A percentile compares a stretch with the other conserved stretches of the same genome.
phyloP scores from a whole-genome alignment of 2,113 vertebrate genomes.

The Noctilio leporinus region DNA sequence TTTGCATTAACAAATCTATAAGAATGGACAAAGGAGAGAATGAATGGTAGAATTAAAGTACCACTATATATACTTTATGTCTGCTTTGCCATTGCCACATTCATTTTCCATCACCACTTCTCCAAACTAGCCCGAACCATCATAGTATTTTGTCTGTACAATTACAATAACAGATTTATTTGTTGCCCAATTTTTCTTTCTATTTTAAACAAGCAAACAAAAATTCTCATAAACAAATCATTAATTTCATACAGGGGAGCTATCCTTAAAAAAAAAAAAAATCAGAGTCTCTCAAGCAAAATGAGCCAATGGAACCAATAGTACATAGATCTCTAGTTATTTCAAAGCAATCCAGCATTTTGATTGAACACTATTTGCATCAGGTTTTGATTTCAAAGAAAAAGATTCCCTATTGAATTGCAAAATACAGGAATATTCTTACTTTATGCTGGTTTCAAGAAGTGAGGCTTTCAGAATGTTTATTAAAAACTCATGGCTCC shows the following conservation, averaged over 20 bases:
- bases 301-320: not conserved
- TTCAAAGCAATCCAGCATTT: not conserved
- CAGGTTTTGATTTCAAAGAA: not conserved
- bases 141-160: not conserved
- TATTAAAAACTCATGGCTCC: not conserved
- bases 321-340: not conserved
- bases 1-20: not conserved
- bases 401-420: not conserved
- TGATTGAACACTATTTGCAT: not conserved
- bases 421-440: not conserved
- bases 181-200: not conserved
- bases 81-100: not conserved
- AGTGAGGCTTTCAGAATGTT: not conserved
- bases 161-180: not conserved
- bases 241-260: not conserved
- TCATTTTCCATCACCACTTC: not conserved
- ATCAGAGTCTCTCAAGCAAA: not conserved
- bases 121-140: not conserved
- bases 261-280: not conserved
- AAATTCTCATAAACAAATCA: not conserved
- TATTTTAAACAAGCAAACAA: not conserved
- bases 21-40: not conserved
- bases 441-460: not conserved
- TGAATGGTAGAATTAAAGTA: not conserved
- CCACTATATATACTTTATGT: rapidly evolving